Evolutionary conservation across 2,113 vertebrate genomes (phyloP).

Genomic region (Heteronetta atricapilla): DNA sequence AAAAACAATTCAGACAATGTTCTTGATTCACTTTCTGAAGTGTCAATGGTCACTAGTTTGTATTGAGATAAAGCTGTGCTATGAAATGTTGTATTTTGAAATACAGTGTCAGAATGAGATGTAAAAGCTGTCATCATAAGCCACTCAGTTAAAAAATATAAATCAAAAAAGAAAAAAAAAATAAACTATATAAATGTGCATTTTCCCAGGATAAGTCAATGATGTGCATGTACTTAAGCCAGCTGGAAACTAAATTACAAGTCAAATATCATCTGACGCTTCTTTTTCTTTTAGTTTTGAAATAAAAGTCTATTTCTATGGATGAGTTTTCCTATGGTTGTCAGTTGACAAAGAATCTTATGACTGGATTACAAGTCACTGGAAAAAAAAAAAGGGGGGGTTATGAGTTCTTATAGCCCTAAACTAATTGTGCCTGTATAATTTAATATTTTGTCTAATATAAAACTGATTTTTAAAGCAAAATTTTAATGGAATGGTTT

Average conservation of each 20-base stretch:
- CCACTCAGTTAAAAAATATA: not conserved
- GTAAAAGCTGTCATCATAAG: constrained; percentile 27
- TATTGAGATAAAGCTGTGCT: not conserved
- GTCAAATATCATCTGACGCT: not conserved
- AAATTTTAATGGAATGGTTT: constrained; percentile 62
- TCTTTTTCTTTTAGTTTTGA: constrained; percentile 18
- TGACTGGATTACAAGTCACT: constrained; percentile 38
- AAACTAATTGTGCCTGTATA: constrained; percentile 59
- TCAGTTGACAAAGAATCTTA: constrained; percentile 21
- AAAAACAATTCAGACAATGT: not conserved
- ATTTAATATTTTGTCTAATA: constrained; percentile 66
- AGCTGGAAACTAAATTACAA: not conserved
- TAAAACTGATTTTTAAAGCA: constrained; percentile 47
- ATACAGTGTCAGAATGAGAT: not conserved
- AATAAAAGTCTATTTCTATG: not conserved
- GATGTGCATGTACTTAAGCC: not conserved
- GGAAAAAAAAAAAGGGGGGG: not conserved
- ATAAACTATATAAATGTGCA: not conserved
- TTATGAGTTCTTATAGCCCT: not conserved
- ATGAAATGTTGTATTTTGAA: not conserved
- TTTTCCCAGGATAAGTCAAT: not conserved
- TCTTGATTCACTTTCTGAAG: not conserved
- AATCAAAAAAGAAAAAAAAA: not conserved
- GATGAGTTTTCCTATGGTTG: constrained; percentile 16
- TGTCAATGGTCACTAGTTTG: not conserved